phyloP scores from a whole-genome alignment of 2,797 vertebrate genomes.

The Echiichthys vipera region DNA sequence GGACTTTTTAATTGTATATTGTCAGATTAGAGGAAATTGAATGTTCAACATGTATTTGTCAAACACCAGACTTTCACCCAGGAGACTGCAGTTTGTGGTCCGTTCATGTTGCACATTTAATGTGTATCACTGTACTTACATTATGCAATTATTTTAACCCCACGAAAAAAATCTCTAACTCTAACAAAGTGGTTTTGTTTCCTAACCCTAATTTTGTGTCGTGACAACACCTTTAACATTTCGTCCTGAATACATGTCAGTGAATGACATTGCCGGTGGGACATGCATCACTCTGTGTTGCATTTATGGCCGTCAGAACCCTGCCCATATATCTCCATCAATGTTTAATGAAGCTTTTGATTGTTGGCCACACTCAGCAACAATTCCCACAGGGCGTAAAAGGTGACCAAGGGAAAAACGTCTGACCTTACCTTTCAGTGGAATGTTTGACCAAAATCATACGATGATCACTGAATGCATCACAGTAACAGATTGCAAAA shows the following conservation, averaged over 20 bases:
- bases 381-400: not conserved
- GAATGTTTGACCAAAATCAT: slow-evolving; percentile 8
- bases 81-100: too few relatives aligned
- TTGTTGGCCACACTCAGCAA: slow-evolving; percentile 42
- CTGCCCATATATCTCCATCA: slow-evolving; percentile 29
- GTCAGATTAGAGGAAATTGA: not conserved
- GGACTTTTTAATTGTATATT: not conserved
- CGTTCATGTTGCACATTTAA: too few relatives aligned
- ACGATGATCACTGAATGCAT: slow-evolving; percentile 18
- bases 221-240: too few relatives aligned
- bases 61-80: too few relatives aligned
- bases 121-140: too few relatives aligned
- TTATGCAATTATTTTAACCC: too few relatives aligned
- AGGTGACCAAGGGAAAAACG: slow-evolving; percentile 13
- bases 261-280: not conserved
- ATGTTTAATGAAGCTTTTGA: slow-evolving; percentile 36
- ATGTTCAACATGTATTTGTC: not conserved
- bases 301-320: not conserved
- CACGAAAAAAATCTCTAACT: too few relatives aligned
- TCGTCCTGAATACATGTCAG: not conserved
- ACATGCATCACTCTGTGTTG: slow-evolving; percentile 7
- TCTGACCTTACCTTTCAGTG: slow-evolving; percentile 3
- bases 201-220: too few relatives aligned
- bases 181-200: too few relatives aligned
- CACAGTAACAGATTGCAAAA: slow-evolving; percentile 22